Evolutionary conservation across 2,888 invertebrate genomes (phyloP), one percentile per base, ranked within the genome.

Genomic region (Eristalis pertinax): DNA sequence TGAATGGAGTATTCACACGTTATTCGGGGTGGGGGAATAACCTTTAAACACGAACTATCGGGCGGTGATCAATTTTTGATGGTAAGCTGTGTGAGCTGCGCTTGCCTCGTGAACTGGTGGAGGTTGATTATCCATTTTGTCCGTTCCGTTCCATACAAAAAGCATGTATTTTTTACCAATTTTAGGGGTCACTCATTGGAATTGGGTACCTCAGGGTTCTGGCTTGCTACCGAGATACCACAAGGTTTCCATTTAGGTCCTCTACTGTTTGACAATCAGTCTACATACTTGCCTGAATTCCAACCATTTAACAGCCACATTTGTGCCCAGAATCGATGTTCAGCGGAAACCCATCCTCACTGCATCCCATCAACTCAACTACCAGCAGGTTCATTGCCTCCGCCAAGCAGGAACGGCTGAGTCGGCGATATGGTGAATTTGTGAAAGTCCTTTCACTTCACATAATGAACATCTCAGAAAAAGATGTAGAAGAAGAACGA

Each of bases 391-490:
- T 19, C 19, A 19, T 8, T 50, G 50, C 50, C n/a, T 50, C n/a
- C 19, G 1, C 19, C 19, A n/a, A 19, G 7, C n/a, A 7, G 1
- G 19, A 50, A 50, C n/a, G 19, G 19, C 50, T 50, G 50, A 50
- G 8, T 50, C 50, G 19, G 19, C 19, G 19, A 50, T 19, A 19
- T 50, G 19, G n/a, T 8, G 8, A 50, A 43, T 19, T 50, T 50
- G 19, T 50, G n/a, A 15, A 43, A n/a, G n/a, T 50, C 19, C 19
- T 19, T 43, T 43, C 43, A n/a, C 24, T 58, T 60, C 38, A 35
- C 24, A 60, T 70, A 60, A 70, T 38, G 60, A 76, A 60, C 58
- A 41, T 19, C 50, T 8, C 43, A 32, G 32, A 32, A 32, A 8
- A 32, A 8, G 2, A n/a, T n/a, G n/a, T n/a, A n/a, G 32, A 32